Conservation (phyloP, 2,113 vertebrate genomes). For the Neogobius melanostomus region DNA sequence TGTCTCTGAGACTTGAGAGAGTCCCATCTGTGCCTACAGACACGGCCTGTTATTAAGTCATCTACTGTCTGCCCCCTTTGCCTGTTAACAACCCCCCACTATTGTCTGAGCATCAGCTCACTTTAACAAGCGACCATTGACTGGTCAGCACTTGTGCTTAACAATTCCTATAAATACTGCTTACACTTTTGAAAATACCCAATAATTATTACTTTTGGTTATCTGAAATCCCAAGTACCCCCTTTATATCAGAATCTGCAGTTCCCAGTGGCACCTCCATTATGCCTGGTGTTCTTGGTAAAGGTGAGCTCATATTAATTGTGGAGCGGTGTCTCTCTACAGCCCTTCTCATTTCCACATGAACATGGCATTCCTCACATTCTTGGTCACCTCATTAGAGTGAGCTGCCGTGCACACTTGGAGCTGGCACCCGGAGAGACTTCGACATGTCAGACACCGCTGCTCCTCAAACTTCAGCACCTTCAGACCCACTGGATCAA, state of each 20-base stretch:
- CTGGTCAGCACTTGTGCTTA: slow-evolving; percentile 33
- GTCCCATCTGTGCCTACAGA: slow-evolving; percentile 62
- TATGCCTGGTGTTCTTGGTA: slow-evolving; percentile 33
- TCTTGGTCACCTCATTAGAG: slow-evolving; percentile 78
- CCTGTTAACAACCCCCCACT: slow-evolving; percentile 45
- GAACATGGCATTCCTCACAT: slow-evolving; percentile 76
- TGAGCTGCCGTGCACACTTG: slow-evolving; percentile 52
- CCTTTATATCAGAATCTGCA: slow-evolving; percentile 27
- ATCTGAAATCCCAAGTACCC: too few species aligned
- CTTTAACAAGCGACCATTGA: slow-evolving; percentile 55
- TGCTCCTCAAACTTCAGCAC: slow-evolving; percentile 2
- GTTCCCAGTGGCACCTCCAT: slow-evolving; percentile 23
- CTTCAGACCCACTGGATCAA: slow-evolving; percentile 31
- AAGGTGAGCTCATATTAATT: slow-evolving; percentile 69
- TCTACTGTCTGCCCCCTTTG: slow-evolving; percentile 45
- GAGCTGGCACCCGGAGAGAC: slow-evolving; percentile 45
- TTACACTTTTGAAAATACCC: neutral
- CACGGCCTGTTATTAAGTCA: slow-evolving; percentile 66
- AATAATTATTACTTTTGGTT: neutral
- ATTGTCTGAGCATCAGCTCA: slow-evolving; percentile 42
- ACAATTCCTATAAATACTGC: slow-evolving; percentile 9
- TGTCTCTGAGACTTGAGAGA: slow-evolving; percentile 46
- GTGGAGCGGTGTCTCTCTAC: slow-evolving; percentile 55
- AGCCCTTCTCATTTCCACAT: slow-evolving; percentile 69
- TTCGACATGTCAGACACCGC: slow-evolving; percentile 26